Conservation (phyloP, 2,113 vertebrate genomes). For the Bos indicus region DNA sequence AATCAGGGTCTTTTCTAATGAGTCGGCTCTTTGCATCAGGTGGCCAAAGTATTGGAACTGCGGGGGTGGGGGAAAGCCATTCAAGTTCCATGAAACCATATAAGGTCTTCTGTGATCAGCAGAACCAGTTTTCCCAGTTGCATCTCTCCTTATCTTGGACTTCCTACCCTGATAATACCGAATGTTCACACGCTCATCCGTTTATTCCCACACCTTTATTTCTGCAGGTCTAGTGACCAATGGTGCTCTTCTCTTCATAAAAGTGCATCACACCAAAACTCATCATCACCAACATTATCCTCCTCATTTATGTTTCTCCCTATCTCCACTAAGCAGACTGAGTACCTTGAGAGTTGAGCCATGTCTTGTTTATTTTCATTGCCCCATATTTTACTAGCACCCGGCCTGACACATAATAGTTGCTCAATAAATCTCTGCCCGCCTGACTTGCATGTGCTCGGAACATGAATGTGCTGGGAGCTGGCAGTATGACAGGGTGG, state of each 20-base stretch:
- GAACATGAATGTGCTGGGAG: background rate
- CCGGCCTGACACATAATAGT: background rate
- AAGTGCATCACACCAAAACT: background rate
- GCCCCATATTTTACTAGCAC: background rate
- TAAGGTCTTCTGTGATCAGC: background rate
- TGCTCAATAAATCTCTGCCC: background rate
- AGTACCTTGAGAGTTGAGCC: background rate
- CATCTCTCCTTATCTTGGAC: background rate
- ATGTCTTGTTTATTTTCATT: background rate
- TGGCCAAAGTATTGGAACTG: background rate
- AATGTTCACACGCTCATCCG: background rate
- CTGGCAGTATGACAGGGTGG: background rate
- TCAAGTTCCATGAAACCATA: background rate
- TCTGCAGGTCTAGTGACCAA: background rate
- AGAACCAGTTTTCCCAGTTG: background rate
- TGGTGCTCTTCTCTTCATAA: background rate
- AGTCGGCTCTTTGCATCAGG: background rate
- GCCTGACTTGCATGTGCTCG: background rate
- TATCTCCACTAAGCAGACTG: background rate
- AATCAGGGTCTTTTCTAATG: background rate
- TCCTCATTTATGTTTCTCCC: background rate
- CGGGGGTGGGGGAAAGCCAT: accelerated
- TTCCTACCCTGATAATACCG: background rate
- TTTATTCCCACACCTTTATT: background rate
- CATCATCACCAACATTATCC: background rate